A percentile compares a stretch with the other conserved stretches of the same genome.
Conservation (phyloP, 2,888 invertebrate genomes). For the Elmis aenea region DNA sequence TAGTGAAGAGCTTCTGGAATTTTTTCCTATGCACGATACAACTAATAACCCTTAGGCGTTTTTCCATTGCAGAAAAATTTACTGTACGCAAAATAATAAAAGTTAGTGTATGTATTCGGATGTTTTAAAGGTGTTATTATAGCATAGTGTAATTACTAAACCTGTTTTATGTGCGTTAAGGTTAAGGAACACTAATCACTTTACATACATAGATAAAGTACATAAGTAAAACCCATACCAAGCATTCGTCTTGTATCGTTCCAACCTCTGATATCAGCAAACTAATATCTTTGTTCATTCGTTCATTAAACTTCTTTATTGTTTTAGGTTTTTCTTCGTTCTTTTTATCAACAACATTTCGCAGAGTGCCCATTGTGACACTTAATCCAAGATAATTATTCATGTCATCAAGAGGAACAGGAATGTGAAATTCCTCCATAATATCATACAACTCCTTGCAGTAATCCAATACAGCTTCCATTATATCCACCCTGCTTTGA, state of each 20-base stretch:
- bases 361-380: slow-evolving; percentile 56
- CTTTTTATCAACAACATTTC: slow-evolving; percentile 65
- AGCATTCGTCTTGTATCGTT: slow-evolving; percentile 65
- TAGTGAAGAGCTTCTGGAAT: too few relatives aligned
- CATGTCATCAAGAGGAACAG: slow-evolving; percentile 67
- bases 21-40: too few relatives aligned
- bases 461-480: slow-evolving; percentile 73
- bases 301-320: slow-evolving; percentile 64
- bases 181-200: too few relatives aligned
- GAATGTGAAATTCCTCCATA: slow-evolving; percentile 73
- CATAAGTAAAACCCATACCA: slow-evolving; percentile 56
- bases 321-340: slow-evolving; percentile 65
- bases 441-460: slow-evolving; percentile 79
- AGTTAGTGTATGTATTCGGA: too few relatives aligned
- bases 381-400: slow-evolving; percentile 60
- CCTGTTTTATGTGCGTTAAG: too few relatives aligned
- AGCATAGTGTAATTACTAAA: too few relatives aligned
- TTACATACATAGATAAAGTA: too few relatives aligned
- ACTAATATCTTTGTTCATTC: slow-evolving; percentile 74
- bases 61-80: too few relatives aligned
- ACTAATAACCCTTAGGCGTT: too few relatives aligned
- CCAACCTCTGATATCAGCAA: slow-evolving; percentile 68
- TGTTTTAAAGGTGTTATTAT: too few relatives aligned
- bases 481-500: slow-evolving; percentile 58
- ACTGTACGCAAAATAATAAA: too few relatives aligned